These are phyloP conservation scores for Drosophila incognita DNA, from an alignment of 2,888 invertebrate species.

Conservation along the genomic window DNA sequence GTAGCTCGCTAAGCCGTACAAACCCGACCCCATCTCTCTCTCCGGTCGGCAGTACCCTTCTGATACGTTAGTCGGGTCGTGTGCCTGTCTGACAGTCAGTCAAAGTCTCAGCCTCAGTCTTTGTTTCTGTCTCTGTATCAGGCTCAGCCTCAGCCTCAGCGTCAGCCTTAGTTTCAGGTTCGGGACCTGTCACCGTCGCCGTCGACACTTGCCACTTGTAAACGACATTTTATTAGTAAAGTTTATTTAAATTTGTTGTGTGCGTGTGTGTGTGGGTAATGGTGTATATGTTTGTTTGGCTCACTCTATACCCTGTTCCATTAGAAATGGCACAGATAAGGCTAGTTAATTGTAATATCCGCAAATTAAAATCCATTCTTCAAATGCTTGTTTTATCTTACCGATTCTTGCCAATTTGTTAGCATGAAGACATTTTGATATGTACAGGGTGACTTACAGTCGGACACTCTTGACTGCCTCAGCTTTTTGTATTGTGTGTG, in stretches of 20 bases:
- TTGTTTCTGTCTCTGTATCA: neutral
- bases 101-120: constrained; percentile 38
- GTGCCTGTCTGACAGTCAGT: constrained; percentile 45
- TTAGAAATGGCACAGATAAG: neutral
- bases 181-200: constrained; percentile 46
- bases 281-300: neutral
- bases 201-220: constrained; percentile 78
- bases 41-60: constrained; percentile 8
- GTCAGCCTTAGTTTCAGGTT: constrained; percentile 21
- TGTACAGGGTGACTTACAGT: neutral
- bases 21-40: neutral
- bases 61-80: constrained; percentile 37
- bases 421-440: neutral
- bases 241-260: constrained; percentile 77
- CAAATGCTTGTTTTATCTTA: neutral
- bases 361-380: neutral
- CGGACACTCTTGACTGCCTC: neutral
- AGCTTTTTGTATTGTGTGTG: constrained; percentile 12
- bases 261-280: constrained; percentile 6
- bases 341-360: neutral
- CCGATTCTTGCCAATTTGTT: neutral
- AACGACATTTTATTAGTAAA: constrained; percentile 79
- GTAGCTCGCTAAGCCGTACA: constrained; percentile 25
- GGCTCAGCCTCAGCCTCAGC: constrained; percentile 4
- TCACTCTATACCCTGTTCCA: neutral